Evolutionary conservation across 2,113 vertebrate genomes (phyloP).

Genomic region (Pseudorhombus dupliciocellatus): DNA sequence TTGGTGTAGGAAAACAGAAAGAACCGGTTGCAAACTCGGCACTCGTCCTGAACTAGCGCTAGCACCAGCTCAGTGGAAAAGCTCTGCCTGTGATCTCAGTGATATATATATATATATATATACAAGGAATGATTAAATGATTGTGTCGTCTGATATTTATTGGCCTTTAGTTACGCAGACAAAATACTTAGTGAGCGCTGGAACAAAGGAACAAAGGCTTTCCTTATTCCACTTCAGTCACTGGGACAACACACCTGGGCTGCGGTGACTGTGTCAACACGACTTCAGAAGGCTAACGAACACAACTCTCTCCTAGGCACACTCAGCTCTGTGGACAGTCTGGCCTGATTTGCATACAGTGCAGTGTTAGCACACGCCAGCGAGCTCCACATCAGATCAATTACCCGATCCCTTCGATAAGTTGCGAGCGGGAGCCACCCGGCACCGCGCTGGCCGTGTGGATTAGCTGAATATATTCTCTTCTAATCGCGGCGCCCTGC

Average conservation of each 20-base stretch:
- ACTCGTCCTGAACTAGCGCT: no score
- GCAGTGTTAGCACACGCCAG: slow-evolving; percentile 62
- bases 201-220: neutral
- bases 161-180: neutral
- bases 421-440: slow-evolving; percentile 39
- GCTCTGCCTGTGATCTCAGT: no score
- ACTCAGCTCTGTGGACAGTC: slow-evolving; percentile 23
- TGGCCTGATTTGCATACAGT: slow-evolving; percentile 67
- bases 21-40: no score
- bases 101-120: no score
- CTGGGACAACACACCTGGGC: slow-evolving; percentile 2
- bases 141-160: neutral
- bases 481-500: slow-evolving; percentile 55
- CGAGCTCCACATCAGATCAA: slow-evolving; percentile 63
- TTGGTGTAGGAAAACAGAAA: no score
- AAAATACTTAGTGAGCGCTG: no score
- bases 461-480: slow-evolving; percentile 51
- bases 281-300: neutral
- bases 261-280: slow-evolving; percentile 20
- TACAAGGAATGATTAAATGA: neutral
- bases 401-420: slow-evolving; percentile 59
- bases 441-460: neutral
- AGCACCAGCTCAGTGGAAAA: no score
- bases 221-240: neutral
- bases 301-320: slow-evolving; percentile 22